Evolutionary conservation across 2,113 vertebrate species (phyloP), one percentile per base, ranked within the genome.

Genomic region (Pseudopodoces humilis): DNA sequence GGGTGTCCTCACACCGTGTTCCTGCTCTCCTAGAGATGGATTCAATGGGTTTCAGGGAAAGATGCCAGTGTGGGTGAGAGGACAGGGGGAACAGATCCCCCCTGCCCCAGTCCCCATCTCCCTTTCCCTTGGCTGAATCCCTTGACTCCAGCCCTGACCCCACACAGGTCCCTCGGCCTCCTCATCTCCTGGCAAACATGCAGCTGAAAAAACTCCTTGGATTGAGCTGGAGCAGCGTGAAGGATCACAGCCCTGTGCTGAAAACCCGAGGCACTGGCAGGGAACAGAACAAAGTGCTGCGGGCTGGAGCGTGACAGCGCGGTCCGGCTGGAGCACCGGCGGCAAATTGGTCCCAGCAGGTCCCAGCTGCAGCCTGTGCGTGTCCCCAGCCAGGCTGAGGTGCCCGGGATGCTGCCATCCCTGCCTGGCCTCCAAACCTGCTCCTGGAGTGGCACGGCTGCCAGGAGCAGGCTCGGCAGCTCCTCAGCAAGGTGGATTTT

Each of bases 1-100:
- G 5, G 13, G 16, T 14, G 37, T 30, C 20, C 75, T 71, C 16
- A 6, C 31, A 14, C 22, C 0, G 0, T 7, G 31, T 23, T 91
- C 41, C 53, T 50, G 15, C 28, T 71, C 60, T 37, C 68, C 50
- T 13, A 50, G 72, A 41, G 63, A n/a, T 13, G 53, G 76, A 49
- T 28, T 16, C 44, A 27, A 0, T 5, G 41, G 9, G 3, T 39
- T 71, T 65, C 35, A 79, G 75, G 47, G 49, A 52, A 68, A 68
- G 44, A 64, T 7, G 33, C 4, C 75, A 52, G 11, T 1, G 31
- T 7, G 27, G 68, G 55, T 12, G 55, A 55, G 35, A 22, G 19
- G n/a, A 75, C 28, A 27, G 53, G 13, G 35, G 37, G 21, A 63
- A 52, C 75, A 50, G 63, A 89, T 6, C 70, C 56, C 35, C 16